Base-by-base conservation (phyloP, 2,797 vertebrate genomes). In the Tapirus indicus region DNA sequence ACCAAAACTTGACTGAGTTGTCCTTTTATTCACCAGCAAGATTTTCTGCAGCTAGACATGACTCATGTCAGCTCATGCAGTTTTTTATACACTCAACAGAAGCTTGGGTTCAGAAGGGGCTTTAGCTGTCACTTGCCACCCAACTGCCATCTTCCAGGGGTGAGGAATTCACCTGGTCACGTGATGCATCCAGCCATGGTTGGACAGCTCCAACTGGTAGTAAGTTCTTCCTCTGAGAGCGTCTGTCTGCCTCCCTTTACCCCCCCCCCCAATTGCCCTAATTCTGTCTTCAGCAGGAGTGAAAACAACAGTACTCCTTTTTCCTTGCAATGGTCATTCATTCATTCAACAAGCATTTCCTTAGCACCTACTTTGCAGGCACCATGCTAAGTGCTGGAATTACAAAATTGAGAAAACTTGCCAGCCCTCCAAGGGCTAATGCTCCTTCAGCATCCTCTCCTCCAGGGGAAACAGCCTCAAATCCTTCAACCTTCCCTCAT, bases 11-110 rank as follows among this genome's bases (percentile, higher is more conserved):
- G 54, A 83, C 69, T 44, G 72, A 89, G 68, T 82, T 96, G 72
- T 85, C 75, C 41, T 86, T 95, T 87, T 32, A 35, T 14, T 91
- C 68, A n/a, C 44, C 92, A 74, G 35, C 52, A 86, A 93, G 78
- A 89, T 86, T 88, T 92, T 96, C 95, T 69, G 58, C 17, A 49
- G 80, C 16, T 56, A 71, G 52, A 93, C 74, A 93, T n/a, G 56
- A 74, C 64, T 91, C 52, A 32, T 62, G 69, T 64, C 91, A 79
- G 89, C 74, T 95, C 72, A 23, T 18, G 68, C 27, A 56, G 84
- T 27, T 89, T 92, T 97, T 72, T 64, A 88, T 56, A 96, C 87
- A 80, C 64, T 96, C 77, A 35, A 35, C 0, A 75, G 74, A 69
- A 77, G 58, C 66, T 21, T 17, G 18, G 27, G 60, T 72, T 93